Evolutionary conservation across 2,888 invertebrate genomes (phyloP), one percentile per base, ranked within the genome.

Genomic region (Clistopyga incitator): DNA sequence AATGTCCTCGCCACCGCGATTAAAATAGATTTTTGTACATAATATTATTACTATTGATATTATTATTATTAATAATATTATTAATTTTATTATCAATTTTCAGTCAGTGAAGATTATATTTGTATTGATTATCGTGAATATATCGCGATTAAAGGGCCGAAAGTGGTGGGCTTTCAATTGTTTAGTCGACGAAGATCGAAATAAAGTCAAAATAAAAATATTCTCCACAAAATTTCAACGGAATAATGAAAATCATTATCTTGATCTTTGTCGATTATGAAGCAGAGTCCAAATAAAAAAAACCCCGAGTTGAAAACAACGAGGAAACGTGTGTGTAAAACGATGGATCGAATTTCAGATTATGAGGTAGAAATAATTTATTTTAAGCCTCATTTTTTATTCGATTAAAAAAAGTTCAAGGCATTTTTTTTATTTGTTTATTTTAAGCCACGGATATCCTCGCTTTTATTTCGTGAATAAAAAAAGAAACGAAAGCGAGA

Each of bases 11-110:
- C 47, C 11, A 42, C 29, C 65, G 65, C 67, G 18, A 56, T 75
- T 25, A 61, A 54, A 18, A 67, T 47, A 74, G 47, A 74, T 29
- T 74, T 74, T 74, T 76, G 76, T 67, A 76, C 52, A 67, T 76
- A 65, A 11, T 61, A 74, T 74, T 74, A 47, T 64, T 75, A 59
- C 29, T 59, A 59, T 54, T 54, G 1, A 54, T 56, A 34, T 34
- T 59, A 59, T 59, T 59, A n/a, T 34, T 29, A n/a, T 42, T 61
- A 38, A 38, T 38, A 50, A 20, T 20, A 56, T 42, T 71, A 74
- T 74, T 61, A 72, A 47, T 45, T 59, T 45, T 72, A 59, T 25
- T 59, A 72, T 56, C 45, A 20, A 59, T 76, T 82, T 65, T 61
- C 47, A 47, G 34, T 45, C 47, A 25, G 47, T 61, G 25, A 25